These are phyloP conservation scores for Trogon surrucura DNA, from an alignment of 2,113 vertebrate genomes.

Conservation along the genomic window DNA sequence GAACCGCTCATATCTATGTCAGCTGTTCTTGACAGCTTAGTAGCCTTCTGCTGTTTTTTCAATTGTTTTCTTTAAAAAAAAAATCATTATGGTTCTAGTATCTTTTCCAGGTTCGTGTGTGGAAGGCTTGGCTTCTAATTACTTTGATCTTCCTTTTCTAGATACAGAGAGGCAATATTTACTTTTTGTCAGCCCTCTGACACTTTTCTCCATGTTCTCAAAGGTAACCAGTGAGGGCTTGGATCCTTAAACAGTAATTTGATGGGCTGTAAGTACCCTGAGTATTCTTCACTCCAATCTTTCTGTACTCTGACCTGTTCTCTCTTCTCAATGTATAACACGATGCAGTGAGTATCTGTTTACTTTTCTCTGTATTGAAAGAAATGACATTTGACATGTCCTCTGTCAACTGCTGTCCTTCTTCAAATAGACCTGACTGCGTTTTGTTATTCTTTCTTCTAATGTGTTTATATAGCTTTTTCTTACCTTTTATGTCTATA, in stretches of 20 bases:
- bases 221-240: background rate
- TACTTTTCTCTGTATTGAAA: background rate
- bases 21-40: background rate
- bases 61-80: background rate
- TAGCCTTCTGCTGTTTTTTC: background rate
- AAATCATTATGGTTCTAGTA: background rate
- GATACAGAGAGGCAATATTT: background rate
- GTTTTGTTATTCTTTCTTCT: background rate
- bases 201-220: background rate
- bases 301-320: background rate
- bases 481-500: background rate
- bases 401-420: background rate
- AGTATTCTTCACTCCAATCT: background rate
- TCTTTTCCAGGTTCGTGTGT: fast-evolving
- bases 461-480: background rate
- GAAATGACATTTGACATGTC: background rate
- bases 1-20: background rate
- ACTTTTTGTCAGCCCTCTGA: background rate
- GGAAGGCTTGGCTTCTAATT: background rate
- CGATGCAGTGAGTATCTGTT: background rate
- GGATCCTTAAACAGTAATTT: background rate
- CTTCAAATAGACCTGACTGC: background rate
- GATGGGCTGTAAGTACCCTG: background rate
- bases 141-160: background rate
- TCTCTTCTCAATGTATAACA: background rate